These are phyloP conservation scores for Seira ritae DNA, from an alignment of 2,888 invertebrate genomes.

Conservation along the genomic window DNA sequence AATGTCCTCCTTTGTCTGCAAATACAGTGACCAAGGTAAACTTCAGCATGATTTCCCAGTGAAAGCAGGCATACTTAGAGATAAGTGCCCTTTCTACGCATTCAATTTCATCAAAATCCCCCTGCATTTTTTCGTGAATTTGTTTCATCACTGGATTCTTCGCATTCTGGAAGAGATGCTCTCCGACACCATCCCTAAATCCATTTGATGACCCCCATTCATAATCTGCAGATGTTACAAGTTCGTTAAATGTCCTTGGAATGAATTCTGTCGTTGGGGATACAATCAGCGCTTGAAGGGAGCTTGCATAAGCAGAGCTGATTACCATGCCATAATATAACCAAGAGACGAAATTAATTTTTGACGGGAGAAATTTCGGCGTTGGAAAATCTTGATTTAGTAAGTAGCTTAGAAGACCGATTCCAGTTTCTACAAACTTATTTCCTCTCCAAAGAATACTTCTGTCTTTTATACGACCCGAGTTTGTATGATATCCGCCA, in stretches of 20 bases:
- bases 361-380: constrained; percentile 27
- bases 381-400: constrained; percentile 18
- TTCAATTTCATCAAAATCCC: constrained; percentile 22
- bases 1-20: constrained; percentile 36
- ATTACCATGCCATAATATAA: constrained; percentile 27
- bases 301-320: constrained; percentile 19
- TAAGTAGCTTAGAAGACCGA: constrained; percentile 7
- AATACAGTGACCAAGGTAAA: constrained; percentile 33
- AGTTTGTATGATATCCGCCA: too few relatives aligned
- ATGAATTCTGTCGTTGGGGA: constrained; percentile 26
- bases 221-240: constrained; percentile 23
- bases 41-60: constrained; percentile 38
- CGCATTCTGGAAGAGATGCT: constrained; percentile 47
- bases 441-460: not conserved
- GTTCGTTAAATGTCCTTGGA: constrained; percentile 33
- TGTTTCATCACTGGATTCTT: constrained; percentile 31
- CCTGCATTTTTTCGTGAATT: constrained; percentile 41
- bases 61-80: constrained; percentile 41
- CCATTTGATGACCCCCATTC: constrained; percentile 44
- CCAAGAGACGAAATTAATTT: not conserved
- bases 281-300: constrained; percentile 35
- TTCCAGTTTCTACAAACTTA: not conserved
- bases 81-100: constrained; percentile 9
- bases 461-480: not conserved
- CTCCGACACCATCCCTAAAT: constrained; percentile 38